These are phyloP conservation scores for Philaenus spumarius DNA, from an alignment of 1,140 invertebrate genomes.

Conservation along the genomic window DNA sequence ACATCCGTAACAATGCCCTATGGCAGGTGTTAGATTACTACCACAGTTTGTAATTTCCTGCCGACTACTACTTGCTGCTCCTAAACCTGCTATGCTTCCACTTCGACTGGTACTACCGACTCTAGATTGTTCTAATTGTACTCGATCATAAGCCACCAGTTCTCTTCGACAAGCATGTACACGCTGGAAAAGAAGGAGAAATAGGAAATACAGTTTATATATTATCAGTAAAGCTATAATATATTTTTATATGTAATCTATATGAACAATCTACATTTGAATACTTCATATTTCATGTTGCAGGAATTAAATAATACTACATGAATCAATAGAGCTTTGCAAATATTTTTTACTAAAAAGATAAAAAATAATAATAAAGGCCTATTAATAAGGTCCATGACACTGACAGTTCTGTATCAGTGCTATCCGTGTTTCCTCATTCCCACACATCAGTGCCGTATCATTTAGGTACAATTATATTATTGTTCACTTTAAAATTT, in stretches of 20 bases:
- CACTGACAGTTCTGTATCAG: too few species aligned
- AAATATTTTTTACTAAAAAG: too few species aligned
- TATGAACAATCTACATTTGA: not conserved
- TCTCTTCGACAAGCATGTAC: constrained; percentile 85
- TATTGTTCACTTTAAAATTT: too few species aligned
- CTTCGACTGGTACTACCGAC: not conserved
- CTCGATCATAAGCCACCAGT: constrained; percentile 85
- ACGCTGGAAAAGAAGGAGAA: constrained; percentile 47
- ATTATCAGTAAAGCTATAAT: not conserved
- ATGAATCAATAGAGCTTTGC: too few species aligned
- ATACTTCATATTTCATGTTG: not conserved
- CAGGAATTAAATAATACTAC: not conserved
- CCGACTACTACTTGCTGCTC: not conserved
- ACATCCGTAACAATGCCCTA: constrained; percentile 67
- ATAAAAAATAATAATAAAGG: too few species aligned
- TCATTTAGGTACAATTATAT: too few species aligned
- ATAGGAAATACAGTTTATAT: not conserved
- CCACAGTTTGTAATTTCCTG: not conserved
- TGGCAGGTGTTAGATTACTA: constrained; percentile 14
- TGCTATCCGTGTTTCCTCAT: too few species aligned
- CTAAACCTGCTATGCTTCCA: not conserved
- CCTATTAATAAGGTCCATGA: too few species aligned
- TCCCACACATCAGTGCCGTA: too few species aligned
- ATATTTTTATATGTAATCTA: not conserved
- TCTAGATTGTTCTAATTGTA: constrained; percentile 51